These are phyloP conservation scores for Gonioctena quinquepunctata DNA, from an alignment of 1,140 invertebrate species.

Conservation along the genomic window DNA sequence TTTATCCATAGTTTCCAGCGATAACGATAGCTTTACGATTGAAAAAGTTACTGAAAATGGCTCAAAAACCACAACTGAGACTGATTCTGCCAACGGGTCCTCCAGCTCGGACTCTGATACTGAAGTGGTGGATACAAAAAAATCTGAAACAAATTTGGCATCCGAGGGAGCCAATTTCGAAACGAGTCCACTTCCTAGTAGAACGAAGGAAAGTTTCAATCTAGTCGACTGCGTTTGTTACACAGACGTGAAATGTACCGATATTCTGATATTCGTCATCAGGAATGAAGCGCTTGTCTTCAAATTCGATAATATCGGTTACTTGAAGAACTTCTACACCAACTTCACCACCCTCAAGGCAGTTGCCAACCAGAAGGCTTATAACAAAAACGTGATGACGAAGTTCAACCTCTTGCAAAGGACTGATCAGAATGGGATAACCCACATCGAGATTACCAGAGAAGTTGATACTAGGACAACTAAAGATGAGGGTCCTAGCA, in stretches of 20 bases:
- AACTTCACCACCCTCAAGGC: constrained; percentile 54
- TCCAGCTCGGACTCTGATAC: constrained; percentile 51
- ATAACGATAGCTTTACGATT: constrained; percentile 44
- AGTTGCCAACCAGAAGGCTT: constrained; percentile 47
- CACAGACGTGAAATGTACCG: constrained; percentile 49
- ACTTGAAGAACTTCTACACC: constrained; percentile 47
- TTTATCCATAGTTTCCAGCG: constrained; percentile 50
- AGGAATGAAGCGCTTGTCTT: constrained; percentile 52
- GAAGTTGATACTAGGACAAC: constrained; percentile 29
- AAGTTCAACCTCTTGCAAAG: constrained; percentile 54
- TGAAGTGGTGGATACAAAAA: constrained; percentile 32
- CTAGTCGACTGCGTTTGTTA: constrained; percentile 55
- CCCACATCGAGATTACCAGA: constrained; percentile 53
- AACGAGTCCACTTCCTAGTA: background rate
- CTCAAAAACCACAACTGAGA: constrained; percentile 36
- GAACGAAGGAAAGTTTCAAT: constrained; percentile 42
- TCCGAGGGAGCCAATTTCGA: background rate
- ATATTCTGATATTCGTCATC: constrained; percentile 53
- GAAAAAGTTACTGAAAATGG: constrained; percentile 27
- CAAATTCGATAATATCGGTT: constrained; percentile 47
- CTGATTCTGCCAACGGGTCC: constrained; percentile 54
- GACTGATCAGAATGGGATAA: constrained; percentile 55
- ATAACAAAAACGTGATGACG: constrained; percentile 31
- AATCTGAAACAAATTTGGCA: background rate
- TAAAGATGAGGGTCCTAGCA: constrained; percentile 30